These are phyloP conservation scores for Parapsyche elsis DNA, from an alignment of 1,140 invertebrate genomes.

Conservation along the genomic window DNA sequence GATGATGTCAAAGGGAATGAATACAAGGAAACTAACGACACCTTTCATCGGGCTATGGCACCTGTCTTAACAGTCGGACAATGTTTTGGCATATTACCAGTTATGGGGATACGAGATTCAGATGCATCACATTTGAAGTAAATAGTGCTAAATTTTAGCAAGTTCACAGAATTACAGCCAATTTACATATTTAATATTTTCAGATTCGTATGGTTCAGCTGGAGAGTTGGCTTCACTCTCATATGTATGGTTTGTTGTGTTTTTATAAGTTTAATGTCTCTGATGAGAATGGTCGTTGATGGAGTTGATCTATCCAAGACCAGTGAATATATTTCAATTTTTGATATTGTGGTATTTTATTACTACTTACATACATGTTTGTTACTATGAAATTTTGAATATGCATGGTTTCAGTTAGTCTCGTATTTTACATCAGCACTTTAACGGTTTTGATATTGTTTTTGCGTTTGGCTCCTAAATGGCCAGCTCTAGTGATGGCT, in stretches of 20 bases:
- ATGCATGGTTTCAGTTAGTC: conserved; percentile 33
- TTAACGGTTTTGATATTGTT: conserved; percentile 43
- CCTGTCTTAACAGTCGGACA: conserved; percentile 49
- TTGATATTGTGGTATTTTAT: background rate
- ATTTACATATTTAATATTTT: background rate
- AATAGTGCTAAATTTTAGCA: background rate
- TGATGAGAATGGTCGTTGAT: conserved; percentile 36
- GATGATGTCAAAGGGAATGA: background rate
- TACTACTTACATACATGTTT: too few relatives aligned
- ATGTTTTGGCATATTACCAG: conserved; percentile 49
- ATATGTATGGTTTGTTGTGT: conserved; percentile 15
- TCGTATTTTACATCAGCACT: conserved; percentile 47
- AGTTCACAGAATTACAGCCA: background rate
- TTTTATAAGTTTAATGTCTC: conserved; percentile 16
- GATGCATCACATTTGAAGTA: conserved; percentile 48
- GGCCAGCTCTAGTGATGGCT: conserved; percentile 43
- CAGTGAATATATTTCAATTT: conserved; percentile 27
- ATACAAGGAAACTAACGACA: conserved; percentile 31
- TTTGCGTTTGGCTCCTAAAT: conserved; percentile 47
- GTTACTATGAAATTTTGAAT: too few relatives aligned
- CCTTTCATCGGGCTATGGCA: conserved; percentile 49
- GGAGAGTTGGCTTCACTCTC: conserved; percentile 34
- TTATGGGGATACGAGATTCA: conserved; percentile 40
- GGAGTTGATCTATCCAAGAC: conserved; percentile 48
- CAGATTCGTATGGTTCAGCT: conserved; percentile 50